phyloP scores from a whole-genome alignment of 2,113 vertebrate genomes.

The Crocuta crocuta region DNA sequence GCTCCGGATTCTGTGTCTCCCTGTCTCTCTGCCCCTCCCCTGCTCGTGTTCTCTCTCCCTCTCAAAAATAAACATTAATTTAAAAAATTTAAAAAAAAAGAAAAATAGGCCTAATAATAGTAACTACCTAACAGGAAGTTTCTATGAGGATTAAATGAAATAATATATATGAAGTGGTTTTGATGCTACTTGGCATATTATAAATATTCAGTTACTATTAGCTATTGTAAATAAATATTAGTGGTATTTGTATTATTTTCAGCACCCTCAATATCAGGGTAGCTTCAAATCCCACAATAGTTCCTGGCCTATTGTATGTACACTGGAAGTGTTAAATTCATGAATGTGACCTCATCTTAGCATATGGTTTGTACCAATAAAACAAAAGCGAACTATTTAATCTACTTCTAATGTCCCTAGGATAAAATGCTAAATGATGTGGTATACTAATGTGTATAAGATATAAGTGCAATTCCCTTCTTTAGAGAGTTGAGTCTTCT shows the following conservation, averaged over 20 bases:
- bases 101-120: not conserved
- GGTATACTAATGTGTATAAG: not conserved
- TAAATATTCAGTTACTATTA: not conserved
- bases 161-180: not conserved
- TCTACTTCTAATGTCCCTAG: not conserved
- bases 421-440: not conserved
- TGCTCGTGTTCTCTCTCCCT: no score
- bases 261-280: not conserved
- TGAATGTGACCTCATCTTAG: not conserved
- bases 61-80: no score
- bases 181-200: not conserved
- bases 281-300: not conserved
- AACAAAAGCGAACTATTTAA: not conserved
- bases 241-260: not conserved
- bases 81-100: no score
- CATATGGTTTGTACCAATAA: not conserved
- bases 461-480: not conserved
- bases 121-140: not conserved
- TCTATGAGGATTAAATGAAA: not conserved
- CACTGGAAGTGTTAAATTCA: not conserved
- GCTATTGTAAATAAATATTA: not conserved
- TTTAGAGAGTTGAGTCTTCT: not conserved
- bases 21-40: no score
- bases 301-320: not conserved
- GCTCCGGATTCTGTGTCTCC: no score